phyloP scores from a whole-genome alignment of 2,797 vertebrate species.

The Eutrigla gurnardus region DNA sequence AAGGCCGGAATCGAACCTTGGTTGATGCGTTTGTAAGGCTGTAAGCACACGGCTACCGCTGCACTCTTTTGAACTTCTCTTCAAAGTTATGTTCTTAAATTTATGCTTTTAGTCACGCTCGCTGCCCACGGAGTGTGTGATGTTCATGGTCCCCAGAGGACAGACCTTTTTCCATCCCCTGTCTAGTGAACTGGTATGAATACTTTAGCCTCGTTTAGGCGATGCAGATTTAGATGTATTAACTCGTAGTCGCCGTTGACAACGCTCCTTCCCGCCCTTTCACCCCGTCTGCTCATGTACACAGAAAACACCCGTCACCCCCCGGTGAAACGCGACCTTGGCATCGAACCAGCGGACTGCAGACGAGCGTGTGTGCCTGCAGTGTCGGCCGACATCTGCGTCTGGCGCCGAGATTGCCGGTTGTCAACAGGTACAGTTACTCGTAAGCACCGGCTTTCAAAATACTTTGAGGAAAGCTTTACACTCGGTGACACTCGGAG shows the following conservation, averaged over 20 bases:
- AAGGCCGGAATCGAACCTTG: no score
- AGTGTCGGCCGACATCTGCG: conserved; percentile 19
- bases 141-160: background rate
- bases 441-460: conserved; percentile 55
- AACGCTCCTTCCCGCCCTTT: conserved; percentile 28
- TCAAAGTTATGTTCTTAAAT: no score
- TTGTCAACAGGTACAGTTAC: conserved; percentile 69
- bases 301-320: conserved; percentile 43
- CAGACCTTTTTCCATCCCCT: background rate
- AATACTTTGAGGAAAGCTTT: conserved; percentile 53
- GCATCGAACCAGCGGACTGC: conserved; percentile 52
- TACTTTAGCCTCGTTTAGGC: no score
- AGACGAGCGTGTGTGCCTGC: conserved; percentile 17
- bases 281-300: conserved; percentile 18
- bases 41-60: no score
- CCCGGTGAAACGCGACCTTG: conserved; percentile 51
- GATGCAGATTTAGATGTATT: background rate
- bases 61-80: no score
- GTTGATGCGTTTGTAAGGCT: no score
- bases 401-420: conserved; percentile 58
- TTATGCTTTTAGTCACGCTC: no score
- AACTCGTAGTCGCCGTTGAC: conserved; percentile 2
- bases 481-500: conserved; percentile 39
- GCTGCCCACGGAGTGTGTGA: no score
- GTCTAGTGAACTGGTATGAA: background rate